These are phyloP conservation scores for Acanthis flammea DNA, from an alignment of 2,797 vertebrate genomes.

Conservation along the genomic window DNA sequence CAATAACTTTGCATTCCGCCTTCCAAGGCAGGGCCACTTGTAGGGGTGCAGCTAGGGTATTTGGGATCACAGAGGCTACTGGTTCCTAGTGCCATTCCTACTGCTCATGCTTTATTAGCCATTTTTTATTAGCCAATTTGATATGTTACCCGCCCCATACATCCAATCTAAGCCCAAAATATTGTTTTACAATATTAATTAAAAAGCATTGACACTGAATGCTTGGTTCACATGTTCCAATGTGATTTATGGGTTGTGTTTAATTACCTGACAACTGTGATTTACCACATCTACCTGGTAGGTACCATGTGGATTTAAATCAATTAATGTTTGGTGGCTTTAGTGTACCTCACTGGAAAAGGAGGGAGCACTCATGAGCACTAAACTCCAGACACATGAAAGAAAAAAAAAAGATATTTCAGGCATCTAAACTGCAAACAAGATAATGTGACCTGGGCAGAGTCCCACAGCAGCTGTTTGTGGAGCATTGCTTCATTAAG, in stretches of 20 bases:
- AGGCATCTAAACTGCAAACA: conserved; percentile 57
- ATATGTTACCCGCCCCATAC: background rate
- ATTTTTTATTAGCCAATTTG: background rate
- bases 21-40: background rate
- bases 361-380: background rate
- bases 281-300: conserved; percentile 42
- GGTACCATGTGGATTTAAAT: background rate
- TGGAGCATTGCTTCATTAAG: background rate
- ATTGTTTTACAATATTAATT: conserved; percentile 54
- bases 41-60: background rate
- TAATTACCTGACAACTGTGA: conserved; percentile 7
- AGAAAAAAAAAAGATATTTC: background rate
- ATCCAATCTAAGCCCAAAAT: background rate
- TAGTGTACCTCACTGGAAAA: background rate
- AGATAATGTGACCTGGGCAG: conserved; percentile 56
- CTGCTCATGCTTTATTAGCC: conserved; percentile 14
- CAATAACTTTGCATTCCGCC: conserved; percentile 2
- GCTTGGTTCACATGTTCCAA: background rate
- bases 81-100: background rate
- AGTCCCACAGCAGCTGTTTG: conserved; percentile 38
- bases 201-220: background rate
- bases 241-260: background rate
- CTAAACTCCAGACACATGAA: background rate
- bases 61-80: background rate
- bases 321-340: background rate